Conservation (phyloP, 2,888 invertebrate species). For the Frankliniella fusca region DNA sequence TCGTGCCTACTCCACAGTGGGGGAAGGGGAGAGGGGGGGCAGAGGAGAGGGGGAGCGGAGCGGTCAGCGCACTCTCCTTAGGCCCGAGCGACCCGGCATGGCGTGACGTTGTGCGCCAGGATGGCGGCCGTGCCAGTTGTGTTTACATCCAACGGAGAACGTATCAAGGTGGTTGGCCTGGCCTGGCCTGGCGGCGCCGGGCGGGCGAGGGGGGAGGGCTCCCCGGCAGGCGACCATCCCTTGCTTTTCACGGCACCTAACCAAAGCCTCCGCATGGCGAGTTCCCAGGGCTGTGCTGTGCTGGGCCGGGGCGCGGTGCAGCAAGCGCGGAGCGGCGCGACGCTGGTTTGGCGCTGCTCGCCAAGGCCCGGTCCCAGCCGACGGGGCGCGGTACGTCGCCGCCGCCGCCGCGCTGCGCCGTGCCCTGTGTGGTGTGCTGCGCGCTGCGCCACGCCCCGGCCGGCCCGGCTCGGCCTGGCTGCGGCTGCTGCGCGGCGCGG, state of each 20-base stretch:
- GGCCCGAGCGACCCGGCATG: neutral
- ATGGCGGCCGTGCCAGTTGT: neutral
- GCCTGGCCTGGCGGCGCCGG: neutral
- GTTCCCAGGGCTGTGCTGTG: neutral
- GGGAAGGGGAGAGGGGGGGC: neutral
- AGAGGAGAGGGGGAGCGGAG: neutral
- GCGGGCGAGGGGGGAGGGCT: neutral
- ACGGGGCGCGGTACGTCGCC: conserved; percentile 3
- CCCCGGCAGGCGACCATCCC: neutral
- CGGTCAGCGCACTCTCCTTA: conserved; percentile 20
- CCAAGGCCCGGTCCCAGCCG: neutral
- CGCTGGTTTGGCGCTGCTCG: neutral
- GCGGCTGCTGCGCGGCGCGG: neutral
- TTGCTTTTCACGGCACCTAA: neutral
- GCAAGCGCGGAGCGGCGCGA: neutral
- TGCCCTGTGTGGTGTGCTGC: no score
- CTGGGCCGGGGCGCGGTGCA: neutral
- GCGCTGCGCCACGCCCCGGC: neutral
- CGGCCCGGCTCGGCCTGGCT: no score
- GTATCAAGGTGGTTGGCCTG: no score
- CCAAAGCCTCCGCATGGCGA: neutral
- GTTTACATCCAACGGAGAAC: neutral
- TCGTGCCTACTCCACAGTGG: neutral
- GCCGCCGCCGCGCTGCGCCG: neutral
- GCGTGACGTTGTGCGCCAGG: no score